phyloP scores from a whole-genome alignment of 2,888 invertebrate species.

The Drosophila neonasuta region DNA sequence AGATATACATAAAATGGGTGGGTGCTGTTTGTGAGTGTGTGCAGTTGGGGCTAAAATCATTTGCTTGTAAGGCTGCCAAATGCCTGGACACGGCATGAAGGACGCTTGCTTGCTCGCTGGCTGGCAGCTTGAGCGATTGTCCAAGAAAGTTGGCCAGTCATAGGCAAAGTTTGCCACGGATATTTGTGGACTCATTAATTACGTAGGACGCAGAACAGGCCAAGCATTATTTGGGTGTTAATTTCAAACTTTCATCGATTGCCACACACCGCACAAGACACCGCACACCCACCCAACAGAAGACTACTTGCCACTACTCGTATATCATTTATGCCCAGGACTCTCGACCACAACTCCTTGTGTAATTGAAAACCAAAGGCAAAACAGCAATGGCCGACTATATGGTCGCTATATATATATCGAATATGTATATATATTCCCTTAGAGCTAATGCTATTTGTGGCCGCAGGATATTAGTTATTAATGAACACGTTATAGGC shows the following conservation, averaged over 20 bases:
- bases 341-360: constrained; percentile 52
- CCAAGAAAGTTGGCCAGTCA: constrained; percentile 51
- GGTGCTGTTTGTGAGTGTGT: constrained; percentile 7
- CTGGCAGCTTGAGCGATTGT: constrained; percentile 71
- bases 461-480: constrained; percentile 75
- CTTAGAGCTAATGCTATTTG: constrained; percentile 70
- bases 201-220: constrained; percentile 47
- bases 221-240: constrained; percentile 66
- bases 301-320: constrained; percentile 5
- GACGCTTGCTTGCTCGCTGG: constrained; percentile 8
- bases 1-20: background rate
- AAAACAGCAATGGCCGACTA: constrained; percentile 65
- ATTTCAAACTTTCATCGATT: constrained; percentile 76
- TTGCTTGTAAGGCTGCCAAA: constrained; percentile 70
- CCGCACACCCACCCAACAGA: constrained; percentile 17
- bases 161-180: constrained; percentile 56
- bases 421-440: constrained; percentile 4
- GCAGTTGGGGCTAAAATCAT: constrained; percentile 60
- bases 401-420: constrained; percentile 29
- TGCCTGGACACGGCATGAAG: constrained; percentile 47
- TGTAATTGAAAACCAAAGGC: constrained; percentile 74
- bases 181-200: constrained; percentile 72
- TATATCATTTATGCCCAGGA: constrained; percentile 44
- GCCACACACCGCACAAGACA: constrained; percentile 31
- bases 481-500: constrained; percentile 70